A percentile compares a stretch with the other conserved stretches of the same genome.
These are phyloP conservation scores for Bombus consobrinus DNA, from an alignment of 1,140 invertebrate genomes.

Conservation along the genomic window DNA sequence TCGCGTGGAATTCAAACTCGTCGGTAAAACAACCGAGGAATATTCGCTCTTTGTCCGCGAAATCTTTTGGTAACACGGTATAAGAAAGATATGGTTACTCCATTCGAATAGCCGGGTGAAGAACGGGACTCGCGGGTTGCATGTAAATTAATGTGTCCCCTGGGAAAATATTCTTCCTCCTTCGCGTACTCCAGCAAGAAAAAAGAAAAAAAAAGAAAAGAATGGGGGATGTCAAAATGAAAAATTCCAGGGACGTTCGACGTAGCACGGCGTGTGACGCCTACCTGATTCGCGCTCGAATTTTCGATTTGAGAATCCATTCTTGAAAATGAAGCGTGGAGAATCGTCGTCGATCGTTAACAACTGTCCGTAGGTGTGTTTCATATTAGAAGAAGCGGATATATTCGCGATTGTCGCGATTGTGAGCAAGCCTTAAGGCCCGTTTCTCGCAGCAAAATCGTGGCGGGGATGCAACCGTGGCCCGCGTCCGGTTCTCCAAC, in stretches of 20 bases:
- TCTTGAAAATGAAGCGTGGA: background rate
- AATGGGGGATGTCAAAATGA: background rate
- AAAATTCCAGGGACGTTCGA: conserved; percentile 19
- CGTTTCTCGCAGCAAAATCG: conserved; percentile 37
- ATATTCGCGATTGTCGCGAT: background rate
- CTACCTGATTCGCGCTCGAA: background rate
- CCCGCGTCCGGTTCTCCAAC: conserved; percentile 46
- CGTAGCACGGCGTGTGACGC: background rate
- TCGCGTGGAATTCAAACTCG: background rate
- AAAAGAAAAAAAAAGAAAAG: background rate
- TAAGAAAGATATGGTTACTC: background rate
- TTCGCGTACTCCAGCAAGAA: no score
- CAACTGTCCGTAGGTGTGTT: no score
- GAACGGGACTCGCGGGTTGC: background rate
- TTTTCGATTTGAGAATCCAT: background rate
- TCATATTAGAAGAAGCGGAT: background rate
- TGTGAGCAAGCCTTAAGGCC: conserved; percentile 47
- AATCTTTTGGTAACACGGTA: background rate
- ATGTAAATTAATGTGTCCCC: background rate
- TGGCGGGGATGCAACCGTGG: conserved; percentile 48
- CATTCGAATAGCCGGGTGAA: background rate
- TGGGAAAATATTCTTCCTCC: conserved; percentile 1
- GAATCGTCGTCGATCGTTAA: background rate
- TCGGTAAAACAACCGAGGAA: background rate
- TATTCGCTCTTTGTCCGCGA: background rate